Conservation (phyloP, 2,888 invertebrate genomes). For the Eudasyphora cyanicolor region DNA sequence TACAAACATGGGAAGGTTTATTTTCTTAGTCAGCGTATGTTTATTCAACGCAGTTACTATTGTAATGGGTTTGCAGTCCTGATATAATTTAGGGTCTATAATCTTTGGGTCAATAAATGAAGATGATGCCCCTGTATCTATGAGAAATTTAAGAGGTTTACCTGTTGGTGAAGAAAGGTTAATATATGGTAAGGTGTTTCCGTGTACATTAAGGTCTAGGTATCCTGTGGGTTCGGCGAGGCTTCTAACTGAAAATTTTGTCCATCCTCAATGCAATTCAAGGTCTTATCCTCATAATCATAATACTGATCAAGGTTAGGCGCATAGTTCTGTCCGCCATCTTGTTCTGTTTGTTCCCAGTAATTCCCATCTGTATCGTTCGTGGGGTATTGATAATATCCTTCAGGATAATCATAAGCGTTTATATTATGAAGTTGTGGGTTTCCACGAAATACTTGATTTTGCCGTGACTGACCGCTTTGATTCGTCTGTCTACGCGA, state of each 20-base stretch:
- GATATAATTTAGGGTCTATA: neutral
- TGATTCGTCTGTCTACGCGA: conserved; percentile 3
- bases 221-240: conserved; percentile 33
- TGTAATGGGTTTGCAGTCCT: neutral
- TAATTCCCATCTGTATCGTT: neutral
- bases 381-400: too few species aligned
- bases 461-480: conserved; percentile 8
- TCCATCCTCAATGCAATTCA: neutral
- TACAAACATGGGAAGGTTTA: neutral
- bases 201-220: conserved; percentile 42
- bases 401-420: conserved; percentile 25
- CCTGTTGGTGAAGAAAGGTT: conserved; percentile 46
- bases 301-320: neutral
- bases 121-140: conserved; percentile 47
- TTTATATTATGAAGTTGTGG: neutral
- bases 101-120: conserved; percentile 46
- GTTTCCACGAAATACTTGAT: neutral
- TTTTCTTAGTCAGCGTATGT: conserved; percentile 8
- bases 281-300: neutral
- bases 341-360: neutral
- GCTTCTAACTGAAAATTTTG: conserved; percentile 36
- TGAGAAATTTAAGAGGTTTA: conserved; percentile 38
- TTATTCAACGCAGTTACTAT: conserved; percentile 10
- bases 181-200: conserved; percentile 46
- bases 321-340: neutral